Evolutionary conservation across 1,140 invertebrate genomes (phyloP).

Genomic region (Drosophila lowei): DNA sequence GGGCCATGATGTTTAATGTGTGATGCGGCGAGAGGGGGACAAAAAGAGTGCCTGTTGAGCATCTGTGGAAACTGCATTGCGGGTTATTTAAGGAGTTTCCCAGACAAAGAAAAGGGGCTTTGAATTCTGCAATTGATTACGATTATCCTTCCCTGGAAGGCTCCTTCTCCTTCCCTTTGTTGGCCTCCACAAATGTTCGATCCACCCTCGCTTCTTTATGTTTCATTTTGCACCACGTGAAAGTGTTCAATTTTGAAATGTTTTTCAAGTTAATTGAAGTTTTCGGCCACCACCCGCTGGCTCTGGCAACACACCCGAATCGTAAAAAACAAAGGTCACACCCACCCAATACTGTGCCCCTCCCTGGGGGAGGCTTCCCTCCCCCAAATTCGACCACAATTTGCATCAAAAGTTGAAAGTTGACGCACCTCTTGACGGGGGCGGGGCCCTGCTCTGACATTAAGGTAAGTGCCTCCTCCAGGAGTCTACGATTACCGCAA

Average conservation of each 20-base stretch:
- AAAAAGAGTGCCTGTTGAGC: slow-evolving; percentile 33
- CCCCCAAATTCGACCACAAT: slow-evolving; percentile 21
- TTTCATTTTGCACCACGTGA: neutral
- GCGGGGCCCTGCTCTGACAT: slow-evolving; percentile 36
- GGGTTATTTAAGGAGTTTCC: neutral
- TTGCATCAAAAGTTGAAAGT: slow-evolving; percentile 73
- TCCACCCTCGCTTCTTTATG: neutral
- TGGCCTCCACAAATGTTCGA: neutral
- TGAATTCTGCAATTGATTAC: no score
- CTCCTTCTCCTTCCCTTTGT: neutral
- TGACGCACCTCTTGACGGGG: slow-evolving; percentile 43
- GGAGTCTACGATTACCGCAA: slow-evolving; percentile 72
- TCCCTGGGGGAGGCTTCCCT: neutral
- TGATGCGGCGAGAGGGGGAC: slow-evolving; percentile 7
- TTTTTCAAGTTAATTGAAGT: slow-evolving; percentile 34
- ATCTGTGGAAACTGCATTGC: slow-evolving; percentile 4
- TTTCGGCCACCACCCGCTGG: slow-evolving; percentile 15
- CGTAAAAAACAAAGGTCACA: slow-evolving; percentile 42
- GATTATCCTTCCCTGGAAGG: no score
- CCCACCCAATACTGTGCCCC: slow-evolving; percentile 3
- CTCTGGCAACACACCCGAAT: neutral
- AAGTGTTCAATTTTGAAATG: slow-evolving; percentile 28
- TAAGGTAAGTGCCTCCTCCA: slow-evolving; percentile 46
- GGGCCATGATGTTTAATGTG: slow-evolving; percentile 57
- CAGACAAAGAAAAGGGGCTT: no score